Base-by-base conservation (phyloP, 2,113 vertebrate genomes). In the Apteryx owenii region DNA sequence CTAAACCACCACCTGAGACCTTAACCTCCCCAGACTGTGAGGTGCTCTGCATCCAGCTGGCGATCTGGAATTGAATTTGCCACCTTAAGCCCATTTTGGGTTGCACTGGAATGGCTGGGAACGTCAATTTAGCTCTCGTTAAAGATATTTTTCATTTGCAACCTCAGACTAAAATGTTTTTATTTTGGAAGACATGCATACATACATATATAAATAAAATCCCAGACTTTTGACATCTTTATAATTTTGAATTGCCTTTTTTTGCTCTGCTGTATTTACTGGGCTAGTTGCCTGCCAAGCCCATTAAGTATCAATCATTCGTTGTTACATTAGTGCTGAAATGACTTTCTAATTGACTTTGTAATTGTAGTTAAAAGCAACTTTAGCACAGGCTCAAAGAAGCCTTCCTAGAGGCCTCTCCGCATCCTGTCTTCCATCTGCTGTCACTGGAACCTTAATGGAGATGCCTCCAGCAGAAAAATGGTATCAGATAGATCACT, bases 261-360 rank as follows among this genome's bases (percentile, higher is more conserved):
- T 91, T 89, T 78, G 21, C 72, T 89, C 89, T 81, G 61, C 81
- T 93, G 81, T 95, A 92, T 95, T 96, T 95, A 81, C 76, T 50
- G 53, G 83, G 68, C 79, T 82, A 56, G 58, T 90, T 88, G 83
- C 77, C 81, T 94, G 91, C 89, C 87, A 95, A 94, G 81, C 65
- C 46, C 81, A 92, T 95, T 96, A 89, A 81, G 29, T 62, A 90
- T 95, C 95, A 95, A 94, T 92, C 95, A 95, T 86, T 95, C 1
- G 0, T 96, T 97, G 81, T 97, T 95, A 97, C 93, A 92, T 96
- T 96, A 95, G 81, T 84, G 86, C 54, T 89, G 84, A 95, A 97
- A 97, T 93, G 61, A 95, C 94, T 97, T 97, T 95, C 96, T 95
- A 95, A 97, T 97, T 95, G 93, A 94, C 95, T 96, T 97, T 95